Percentiles rank a stretch among this genome's conserved stretches.
Evolutionary conservation across 2,113 vertebrate species (phyloP).

Genomic region (Oriolus oriolus): DNA sequence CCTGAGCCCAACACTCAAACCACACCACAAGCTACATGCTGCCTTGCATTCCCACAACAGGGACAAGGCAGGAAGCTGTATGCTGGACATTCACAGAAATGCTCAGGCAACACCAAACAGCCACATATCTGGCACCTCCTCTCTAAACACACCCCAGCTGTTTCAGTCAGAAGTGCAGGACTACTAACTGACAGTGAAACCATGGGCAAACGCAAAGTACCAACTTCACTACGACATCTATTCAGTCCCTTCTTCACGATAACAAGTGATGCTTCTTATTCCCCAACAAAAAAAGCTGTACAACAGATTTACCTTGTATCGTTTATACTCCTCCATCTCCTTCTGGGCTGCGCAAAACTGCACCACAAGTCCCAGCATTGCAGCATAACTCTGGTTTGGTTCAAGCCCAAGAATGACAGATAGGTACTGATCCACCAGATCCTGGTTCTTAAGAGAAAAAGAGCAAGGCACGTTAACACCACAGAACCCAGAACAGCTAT

Average conservation of each 20-base stretch:
- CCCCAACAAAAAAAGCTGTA: background rate
- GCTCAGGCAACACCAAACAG: background rate
- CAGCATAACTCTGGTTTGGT: conserved; percentile 78
- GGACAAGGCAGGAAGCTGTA: background rate
- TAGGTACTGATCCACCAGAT: conserved; percentile 86
- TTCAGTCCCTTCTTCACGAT: background rate
- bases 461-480: background rate
- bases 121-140: background rate
- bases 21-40: rapidly evolving
- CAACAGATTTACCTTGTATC: conserved; percentile 77
- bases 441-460: conserved; percentile 75
- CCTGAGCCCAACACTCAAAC: background rate
- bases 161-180: background rate
- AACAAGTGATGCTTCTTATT: background rate
- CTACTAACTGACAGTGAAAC: background rate
- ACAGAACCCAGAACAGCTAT: background rate
- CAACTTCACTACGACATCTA: background rate
- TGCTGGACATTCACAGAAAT: background rate
- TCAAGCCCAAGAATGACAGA: conserved; percentile 84
- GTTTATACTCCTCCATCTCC: conserved; percentile 78
- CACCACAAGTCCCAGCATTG: conserved; percentile 83
- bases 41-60: background rate
- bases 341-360: conserved; percentile 88
- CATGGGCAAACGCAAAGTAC: background rate
- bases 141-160: background rate